Base-by-base conservation (phyloP, 2,888 invertebrate genomes). In the Dasypogon diadema region DNA sequence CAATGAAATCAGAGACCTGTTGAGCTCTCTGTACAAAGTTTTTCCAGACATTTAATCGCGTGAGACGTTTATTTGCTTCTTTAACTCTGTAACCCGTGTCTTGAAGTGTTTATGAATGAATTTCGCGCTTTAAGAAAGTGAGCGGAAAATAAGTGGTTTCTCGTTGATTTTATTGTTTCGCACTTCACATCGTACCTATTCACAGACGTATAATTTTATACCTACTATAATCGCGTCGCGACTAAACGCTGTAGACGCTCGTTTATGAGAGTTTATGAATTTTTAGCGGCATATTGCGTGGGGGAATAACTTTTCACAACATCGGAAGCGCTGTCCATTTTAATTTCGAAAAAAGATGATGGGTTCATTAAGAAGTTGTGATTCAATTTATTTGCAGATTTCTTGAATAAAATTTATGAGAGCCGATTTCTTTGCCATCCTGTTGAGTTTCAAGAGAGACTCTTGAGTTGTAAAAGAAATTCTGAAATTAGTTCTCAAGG, bases 121-220 rank as follows among this genome's bases (percentile, higher is more conserved):
- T 60, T 60, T 60, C 21, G 60, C 37, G 60, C 37, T 42, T 60
- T 60, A 60, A 60, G 60, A 60, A 60, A 60, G 60, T 60, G 60
- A 60, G 37, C 37, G 60, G 60, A 60, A 60, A 60, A 37, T 12
- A 34, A 37, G 16, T 21, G 60, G 37, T 18, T 16, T 34, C 18
- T 12, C 14, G 60, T 12, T n/a, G 34, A 14, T 34, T 21, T 60
- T 42, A 37, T 60, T 42, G 60, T 60, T 34, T 60, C 60, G 8
- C 37, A 60, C 60, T 37, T 37, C 60, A 37, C 12, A 12, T 37
- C 37, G 37, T 60, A 26, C 60, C 34, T 60, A 42, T 60, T 14
- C 14, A 12, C 42, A 4, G 5, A 42, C n/a, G n/a, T 37, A 37
- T 22, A 34, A 34, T 60, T 60, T 37, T 30, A 37, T 34, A 21